phyloP scores from a whole-genome alignment of 2,797 vertebrate genomes.

The Darevskia mixta region DNA sequence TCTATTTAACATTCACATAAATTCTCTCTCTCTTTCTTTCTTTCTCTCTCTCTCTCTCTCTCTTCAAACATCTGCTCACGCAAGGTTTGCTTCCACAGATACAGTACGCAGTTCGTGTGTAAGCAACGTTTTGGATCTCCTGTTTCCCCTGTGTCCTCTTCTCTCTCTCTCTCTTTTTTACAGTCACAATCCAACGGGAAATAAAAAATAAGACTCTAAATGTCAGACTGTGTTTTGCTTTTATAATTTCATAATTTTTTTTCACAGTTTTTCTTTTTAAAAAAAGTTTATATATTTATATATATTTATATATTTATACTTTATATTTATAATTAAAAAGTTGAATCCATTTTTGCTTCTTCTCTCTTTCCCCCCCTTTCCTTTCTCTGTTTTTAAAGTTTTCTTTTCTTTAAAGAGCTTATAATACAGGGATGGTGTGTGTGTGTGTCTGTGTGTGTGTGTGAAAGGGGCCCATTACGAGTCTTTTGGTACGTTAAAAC shows the following conservation, averaged over 20 bases:
- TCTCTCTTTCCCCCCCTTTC: background rate
- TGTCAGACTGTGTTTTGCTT: constrained; percentile 78
- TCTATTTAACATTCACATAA: constrained; percentile 79
- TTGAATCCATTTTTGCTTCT: constrained; percentile 77
- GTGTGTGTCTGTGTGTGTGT: no score
- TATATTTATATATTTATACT: constrained; percentile 84
- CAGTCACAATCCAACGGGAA: constrained; percentile 84
- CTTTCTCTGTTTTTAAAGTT: background rate
- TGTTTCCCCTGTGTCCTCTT: constrained; percentile 71
- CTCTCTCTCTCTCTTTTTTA: constrained; percentile 56
- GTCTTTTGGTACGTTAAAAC: constrained; percentile 82
- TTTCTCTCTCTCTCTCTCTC: constrained; percentile 43
- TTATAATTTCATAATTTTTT: constrained; percentile 82
- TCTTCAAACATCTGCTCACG: constrained; percentile 70
- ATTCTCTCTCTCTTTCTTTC: constrained; percentile 36
- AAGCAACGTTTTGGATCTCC: constrained; percentile 23
- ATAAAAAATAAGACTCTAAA: constrained; percentile 85
- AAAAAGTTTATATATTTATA: constrained; percentile 85
- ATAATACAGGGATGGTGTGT: constrained; percentile 72
- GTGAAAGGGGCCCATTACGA: constrained; percentile 54
- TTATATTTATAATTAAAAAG: constrained; percentile 88
- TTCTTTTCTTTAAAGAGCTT: constrained; percentile 68
- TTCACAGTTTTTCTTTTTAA: constrained; percentile 79
- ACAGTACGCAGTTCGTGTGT: constrained; percentile 68
- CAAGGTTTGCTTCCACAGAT: constrained; percentile 68